phyloP scores from a whole-genome alignment of 1,140 invertebrate genomes.

The Aphelenchoides avenae region DNA sequence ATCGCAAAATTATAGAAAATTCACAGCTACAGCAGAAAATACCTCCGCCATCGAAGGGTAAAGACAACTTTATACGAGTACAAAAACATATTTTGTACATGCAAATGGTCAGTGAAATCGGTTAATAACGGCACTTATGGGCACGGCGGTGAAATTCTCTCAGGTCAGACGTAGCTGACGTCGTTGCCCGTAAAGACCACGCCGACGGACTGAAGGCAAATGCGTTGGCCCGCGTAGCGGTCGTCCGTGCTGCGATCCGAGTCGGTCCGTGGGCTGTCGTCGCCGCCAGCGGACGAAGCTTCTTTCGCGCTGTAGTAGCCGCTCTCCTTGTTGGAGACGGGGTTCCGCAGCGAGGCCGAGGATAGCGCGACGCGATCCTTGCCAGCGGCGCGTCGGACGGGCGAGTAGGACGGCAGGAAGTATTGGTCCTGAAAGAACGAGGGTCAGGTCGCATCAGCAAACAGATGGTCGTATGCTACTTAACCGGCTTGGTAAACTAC shows the following conservation, averaged over 20 bases:
- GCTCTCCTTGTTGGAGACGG: slow-evolving; percentile 4
- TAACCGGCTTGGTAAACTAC: too few relatives aligned
- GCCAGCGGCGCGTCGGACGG: not conserved
- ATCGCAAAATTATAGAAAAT: too few relatives aligned
- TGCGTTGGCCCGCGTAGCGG: not conserved
- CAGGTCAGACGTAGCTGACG: slow-evolving; percentile 49
- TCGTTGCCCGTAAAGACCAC: slow-evolving; percentile 44
- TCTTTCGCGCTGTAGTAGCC: not conserved
- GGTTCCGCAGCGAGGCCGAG: too few relatives aligned
- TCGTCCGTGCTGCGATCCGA: slow-evolving; percentile 4
- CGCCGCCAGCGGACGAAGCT: slow-evolving; percentile 1
- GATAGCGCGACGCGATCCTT: slow-evolving; percentile 14
- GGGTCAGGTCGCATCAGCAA: too few relatives aligned
- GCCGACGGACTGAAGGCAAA: slow-evolving; percentile 38
- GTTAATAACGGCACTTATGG: too few relatives aligned
- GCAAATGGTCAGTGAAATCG: too few relatives aligned
- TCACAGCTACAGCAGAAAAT: too few relatives aligned
- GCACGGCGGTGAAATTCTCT: too few relatives aligned
- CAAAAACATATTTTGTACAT: too few relatives aligned
- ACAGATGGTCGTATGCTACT: too few relatives aligned
- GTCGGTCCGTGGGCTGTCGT: slow-evolving; percentile 2
- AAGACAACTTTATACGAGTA: too few relatives aligned
- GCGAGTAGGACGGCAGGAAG: slow-evolving; percentile 27
- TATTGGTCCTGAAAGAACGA: slow-evolving; percentile 45
- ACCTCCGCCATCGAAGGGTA: too few relatives aligned